Evolutionary conservation across 2,113 vertebrate species (phyloP), one percentile per base, ranked within the genome.

Genomic region (Seriola quinqueradiata): DNA sequence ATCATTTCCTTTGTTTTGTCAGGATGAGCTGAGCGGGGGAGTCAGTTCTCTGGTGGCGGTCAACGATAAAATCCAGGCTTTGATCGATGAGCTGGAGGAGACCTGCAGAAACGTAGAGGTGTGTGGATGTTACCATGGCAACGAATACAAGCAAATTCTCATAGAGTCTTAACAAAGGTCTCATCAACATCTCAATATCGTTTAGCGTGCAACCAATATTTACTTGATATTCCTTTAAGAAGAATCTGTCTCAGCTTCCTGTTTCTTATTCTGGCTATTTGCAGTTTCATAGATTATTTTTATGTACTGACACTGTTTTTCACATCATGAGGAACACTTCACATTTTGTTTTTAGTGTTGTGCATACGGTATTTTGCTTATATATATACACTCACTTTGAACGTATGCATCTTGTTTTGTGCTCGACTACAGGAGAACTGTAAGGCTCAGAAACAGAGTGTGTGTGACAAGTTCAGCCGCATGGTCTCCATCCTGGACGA

Each of bases 81-180:
- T 92, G 57, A 89, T 96, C 25, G 28, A 69, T 3, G 87, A 94
- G n/a, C 87, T 96, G 63, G 94, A 96, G 81, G 87, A 93, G 17
- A 86, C 82, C 4, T 92, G 91, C 86, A 93, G 65, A 34, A 92
- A 70, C 34, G 84, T 96, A 5, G 94, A 96, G 95, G 96, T 96
- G 70, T 36, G 86, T 25, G 21, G 14, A 17, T 48, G 46, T 48
- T 48, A 48, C 16, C 3, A 48, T 5, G 2, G 46, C 12, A 48
- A 48, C 46, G 4, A 10, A 9, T 9, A 10, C 40, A 42, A 42
- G 10, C 8, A 42, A 9, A 8, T 6, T 36, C 34, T 36, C 34
- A 36, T 42, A 2, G 8, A 42, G 38, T 38, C 38, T 38, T 28
- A 38, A 38, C 38, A 38, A 38, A 38, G 7, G 38, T 38, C 28